Percentiles rank a stretch among this genome's conserved stretches.
Evolutionary conservation across 2,888 invertebrate genomes (phyloP).

Genomic region (Fragum sueziense): DNA sequence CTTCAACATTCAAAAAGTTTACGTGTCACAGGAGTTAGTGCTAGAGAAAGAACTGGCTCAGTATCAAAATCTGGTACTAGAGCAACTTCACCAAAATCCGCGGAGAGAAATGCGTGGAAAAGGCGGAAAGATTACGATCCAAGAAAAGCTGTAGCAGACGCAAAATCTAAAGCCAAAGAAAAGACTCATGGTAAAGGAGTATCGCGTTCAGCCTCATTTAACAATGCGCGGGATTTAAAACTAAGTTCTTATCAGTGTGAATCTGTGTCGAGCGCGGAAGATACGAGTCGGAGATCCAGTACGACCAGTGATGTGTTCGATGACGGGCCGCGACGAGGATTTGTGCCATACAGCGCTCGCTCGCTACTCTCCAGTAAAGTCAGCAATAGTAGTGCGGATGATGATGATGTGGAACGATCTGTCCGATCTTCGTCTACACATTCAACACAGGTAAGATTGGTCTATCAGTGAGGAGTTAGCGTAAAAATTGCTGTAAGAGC

Average conservation of each 20-base stretch:
- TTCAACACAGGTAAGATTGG: slow-evolving; percentile 63
- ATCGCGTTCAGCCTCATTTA: slow-evolving; percentile 75
- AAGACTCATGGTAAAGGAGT: slow-evolving; percentile 64
- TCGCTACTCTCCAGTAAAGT: slow-evolving; percentile 65
- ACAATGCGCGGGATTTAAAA: slow-evolving; percentile 68
- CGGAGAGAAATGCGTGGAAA: slow-evolving; percentile 96
- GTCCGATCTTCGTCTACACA: slow-evolving; percentile 48
- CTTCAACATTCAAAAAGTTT: slow-evolving; percentile 69
- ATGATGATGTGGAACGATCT: slow-evolving; percentile 54
- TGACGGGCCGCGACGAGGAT: slow-evolving; percentile 63
- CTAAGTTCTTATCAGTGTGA: slow-evolving; percentile 64
- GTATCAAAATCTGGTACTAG: slow-evolving; percentile 71
- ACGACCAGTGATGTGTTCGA: slow-evolving; percentile 64
- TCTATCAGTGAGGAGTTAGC: too few species aligned
- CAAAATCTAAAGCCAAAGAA: slow-evolving; percentile 74
- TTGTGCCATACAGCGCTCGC: slow-evolving; percentile 68
- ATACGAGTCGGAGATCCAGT: slow-evolving; percentile 64
- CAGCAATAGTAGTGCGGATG: slow-evolving; percentile 69
- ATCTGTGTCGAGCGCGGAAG: slow-evolving; percentile 70
- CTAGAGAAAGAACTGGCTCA: slow-evolving; percentile 63
- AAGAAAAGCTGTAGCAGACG: slow-evolving; percentile 95
- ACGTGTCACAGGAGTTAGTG: slow-evolving; percentile 69
- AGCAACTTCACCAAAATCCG: slow-evolving; percentile 82
- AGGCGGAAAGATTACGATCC: slow-evolving; percentile 97
- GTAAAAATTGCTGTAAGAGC: too few species aligned